Percentiles rank a stretch among this genome's conserved stretches.
Evolutionary conservation across 2,888 invertebrate genomes (phyloP).

Genomic region (Andrena hattorfiana): DNA sequence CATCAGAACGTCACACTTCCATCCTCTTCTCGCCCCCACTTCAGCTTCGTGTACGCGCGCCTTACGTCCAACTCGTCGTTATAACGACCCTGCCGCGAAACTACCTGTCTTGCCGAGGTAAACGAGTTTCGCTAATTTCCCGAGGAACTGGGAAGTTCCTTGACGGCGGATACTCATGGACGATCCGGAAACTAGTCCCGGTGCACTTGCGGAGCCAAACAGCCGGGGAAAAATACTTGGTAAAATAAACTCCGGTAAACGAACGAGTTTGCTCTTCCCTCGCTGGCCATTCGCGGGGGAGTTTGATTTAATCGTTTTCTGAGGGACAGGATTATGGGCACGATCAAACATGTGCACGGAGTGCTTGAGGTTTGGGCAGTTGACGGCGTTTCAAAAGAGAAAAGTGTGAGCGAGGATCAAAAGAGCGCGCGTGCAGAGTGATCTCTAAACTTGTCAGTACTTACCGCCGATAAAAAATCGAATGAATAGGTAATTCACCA

Average conservation of each 20-base stretch:
- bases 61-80: conserved; percentile 56
- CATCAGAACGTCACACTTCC: conserved; percentile 42
- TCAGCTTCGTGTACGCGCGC: conserved; percentile 21
- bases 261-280: background rate
- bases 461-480: too few species aligned
- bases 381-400: too few species aligned
- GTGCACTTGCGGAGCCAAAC: conserved; percentile 19
- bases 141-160: conserved; percentile 61
- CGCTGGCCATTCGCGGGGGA: background rate
- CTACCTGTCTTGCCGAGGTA: conserved; percentile 69
- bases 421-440: too few species aligned
- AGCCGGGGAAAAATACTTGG: background rate
- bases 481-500: too few species aligned
- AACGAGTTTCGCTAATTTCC: conserved; percentile 74
- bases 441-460: too few species aligned
- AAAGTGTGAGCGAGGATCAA: too few species aligned
- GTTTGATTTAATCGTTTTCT: background rate
- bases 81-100: conserved; percentile 66
- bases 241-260: background rate
- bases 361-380: too few species aligned
- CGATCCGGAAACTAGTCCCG: conserved; percentile 35
- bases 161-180: conserved; percentile 52
- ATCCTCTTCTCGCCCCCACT: background rate
- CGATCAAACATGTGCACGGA: background rate
- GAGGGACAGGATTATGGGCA: background rate